A percentile compares a stretch with the other conserved stretches of the same genome.
Conservation (phyloP, 2,113 vertebrate species). For the Pteronura brasiliensis region DNA sequence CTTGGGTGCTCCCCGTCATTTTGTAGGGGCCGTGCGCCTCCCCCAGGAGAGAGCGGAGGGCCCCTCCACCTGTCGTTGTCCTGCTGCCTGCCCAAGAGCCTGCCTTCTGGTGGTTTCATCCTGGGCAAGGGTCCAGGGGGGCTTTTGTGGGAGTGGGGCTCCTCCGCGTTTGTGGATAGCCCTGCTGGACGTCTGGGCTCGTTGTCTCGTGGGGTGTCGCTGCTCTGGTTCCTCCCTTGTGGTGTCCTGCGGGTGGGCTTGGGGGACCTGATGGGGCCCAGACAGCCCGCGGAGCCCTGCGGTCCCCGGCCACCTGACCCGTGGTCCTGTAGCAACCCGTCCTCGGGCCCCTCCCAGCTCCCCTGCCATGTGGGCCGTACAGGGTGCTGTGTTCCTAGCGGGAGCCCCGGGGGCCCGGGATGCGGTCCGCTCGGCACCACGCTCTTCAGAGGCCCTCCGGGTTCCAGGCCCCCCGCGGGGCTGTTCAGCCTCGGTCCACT, state of each 20-base stretch:
- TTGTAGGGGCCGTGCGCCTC: background rate
- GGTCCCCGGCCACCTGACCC: background rate
- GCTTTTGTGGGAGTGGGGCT: too few species aligned
- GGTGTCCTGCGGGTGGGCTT: background rate
- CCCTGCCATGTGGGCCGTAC: background rate
- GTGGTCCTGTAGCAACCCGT: background rate
- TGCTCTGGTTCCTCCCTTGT: fast-evolving
- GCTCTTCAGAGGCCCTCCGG: background rate
- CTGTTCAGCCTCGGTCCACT: background rate
- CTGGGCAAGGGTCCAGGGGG: background rate
- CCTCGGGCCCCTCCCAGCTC: background rate
- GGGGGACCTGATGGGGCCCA: background rate
- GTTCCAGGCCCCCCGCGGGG: background rate
- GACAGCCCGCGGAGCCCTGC: background rate
- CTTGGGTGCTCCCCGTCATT: background rate
- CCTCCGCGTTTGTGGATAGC: fast-evolving
- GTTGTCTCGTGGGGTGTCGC: background rate
- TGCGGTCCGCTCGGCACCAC: background rate
- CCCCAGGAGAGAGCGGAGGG: background rate
- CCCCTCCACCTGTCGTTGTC: background rate
- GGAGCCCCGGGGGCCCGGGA: too few species aligned
- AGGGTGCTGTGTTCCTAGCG: background rate
- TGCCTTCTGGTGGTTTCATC: background rate
- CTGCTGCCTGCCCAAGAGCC: background rate
- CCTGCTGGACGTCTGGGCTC: background rate